Evolutionary conservation across 2,888 invertebrate species (phyloP).

Genomic region (Unio pictorum): DNA sequence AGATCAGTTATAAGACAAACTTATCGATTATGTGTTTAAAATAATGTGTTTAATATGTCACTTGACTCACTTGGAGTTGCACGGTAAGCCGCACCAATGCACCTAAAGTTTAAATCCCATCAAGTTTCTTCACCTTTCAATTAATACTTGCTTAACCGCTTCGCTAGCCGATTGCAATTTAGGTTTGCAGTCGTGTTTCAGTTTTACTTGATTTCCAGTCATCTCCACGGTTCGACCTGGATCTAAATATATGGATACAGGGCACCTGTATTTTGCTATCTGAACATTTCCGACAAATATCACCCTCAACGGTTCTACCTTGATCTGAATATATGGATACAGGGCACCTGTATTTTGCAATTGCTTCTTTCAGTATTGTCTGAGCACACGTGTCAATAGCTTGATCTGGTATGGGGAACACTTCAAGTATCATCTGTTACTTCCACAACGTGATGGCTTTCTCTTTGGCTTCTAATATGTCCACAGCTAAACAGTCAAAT

Average conservation of each 20-base stretch:
- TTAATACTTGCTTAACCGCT: too few relatives aligned
- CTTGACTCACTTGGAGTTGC: too few relatives aligned
- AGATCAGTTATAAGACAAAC: too few relatives aligned
- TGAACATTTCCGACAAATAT: conserved; percentile 12
- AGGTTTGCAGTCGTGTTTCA: too few relatives aligned
- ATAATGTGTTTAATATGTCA: too few relatives aligned
- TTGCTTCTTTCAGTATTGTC: conserved; percentile 12
- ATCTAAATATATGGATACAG: conserved; percentile 15
- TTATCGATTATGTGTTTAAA: too few relatives aligned
- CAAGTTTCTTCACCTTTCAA: too few relatives aligned
- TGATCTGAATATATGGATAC: conserved; percentile 18
- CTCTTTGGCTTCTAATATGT: conserved; percentile 15
- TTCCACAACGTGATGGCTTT: conserved; percentile 4
- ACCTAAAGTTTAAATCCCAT: too few relatives aligned
- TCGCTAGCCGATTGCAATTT: too few relatives aligned
- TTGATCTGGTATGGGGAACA: conserved; percentile 15
- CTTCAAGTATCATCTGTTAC: conserved; percentile 20
- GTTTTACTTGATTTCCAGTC: not conserved
- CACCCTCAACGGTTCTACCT: conserved; percentile 13
- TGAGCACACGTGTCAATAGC: conserved; percentile 19
- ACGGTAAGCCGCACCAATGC: too few relatives aligned
- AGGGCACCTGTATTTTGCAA: conserved; percentile 20
- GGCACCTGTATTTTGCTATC: conserved; percentile 15
- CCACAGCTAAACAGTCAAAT: conserved; percentile 14
- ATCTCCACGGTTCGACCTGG: conserved; percentile 14